A percentile compares a stretch with the other conserved stretches of the same genome.
Conservation (phyloP, 2,888 invertebrate genomes). For the Phania funesta region DNA sequence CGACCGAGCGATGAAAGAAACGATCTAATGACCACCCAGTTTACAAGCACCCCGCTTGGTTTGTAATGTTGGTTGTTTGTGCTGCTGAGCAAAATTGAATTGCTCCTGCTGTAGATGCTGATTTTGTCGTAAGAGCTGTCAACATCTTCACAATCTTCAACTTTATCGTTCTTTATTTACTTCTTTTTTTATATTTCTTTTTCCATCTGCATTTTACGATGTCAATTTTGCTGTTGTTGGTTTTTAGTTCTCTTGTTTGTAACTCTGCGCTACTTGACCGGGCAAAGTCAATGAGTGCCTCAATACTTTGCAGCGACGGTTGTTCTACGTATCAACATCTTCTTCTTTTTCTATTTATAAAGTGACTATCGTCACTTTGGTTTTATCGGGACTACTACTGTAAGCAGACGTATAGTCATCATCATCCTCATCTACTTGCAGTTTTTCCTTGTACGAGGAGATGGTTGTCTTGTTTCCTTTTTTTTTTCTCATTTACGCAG, state of each 20-base stretch:
- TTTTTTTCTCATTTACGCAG: slow-evolving; percentile 5
- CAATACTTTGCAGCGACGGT: slow-evolving; percentile 9
- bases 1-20: neutral
- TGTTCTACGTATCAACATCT: slow-evolving; percentile 29
- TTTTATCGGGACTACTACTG: slow-evolving; percentile 54
- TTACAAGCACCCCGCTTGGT: slow-evolving; percentile 64
- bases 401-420: slow-evolving; percentile 22
- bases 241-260: neutral
- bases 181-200: neutral
- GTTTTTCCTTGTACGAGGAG: slow-evolving; percentile 6
- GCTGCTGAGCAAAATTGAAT: slow-evolving; percentile 37
- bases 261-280: slow-evolving; percentile 52
- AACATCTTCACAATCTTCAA: slow-evolving; percentile 62
- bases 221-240: slow-evolving; percentile 21
- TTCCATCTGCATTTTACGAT: slow-evolving; percentile 32
- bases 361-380: slow-evolving; percentile 46
- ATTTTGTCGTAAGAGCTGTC: slow-evolving; percentile 66
- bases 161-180: slow-evolving; percentile 46
- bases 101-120: slow-evolving; percentile 48
- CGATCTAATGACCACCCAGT: slow-evolving; percentile 66
- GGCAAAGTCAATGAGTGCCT: slow-evolving; percentile 42
- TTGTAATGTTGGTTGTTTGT: slow-evolving; percentile 48
- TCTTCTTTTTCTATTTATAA: neutral
- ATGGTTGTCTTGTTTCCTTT: too few species aligned
- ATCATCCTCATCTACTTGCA: slow-evolving; percentile 9